phyloP scores from a whole-genome alignment of 2,113 vertebrate genomes.

The Illadopsis cleaveri region DNA sequence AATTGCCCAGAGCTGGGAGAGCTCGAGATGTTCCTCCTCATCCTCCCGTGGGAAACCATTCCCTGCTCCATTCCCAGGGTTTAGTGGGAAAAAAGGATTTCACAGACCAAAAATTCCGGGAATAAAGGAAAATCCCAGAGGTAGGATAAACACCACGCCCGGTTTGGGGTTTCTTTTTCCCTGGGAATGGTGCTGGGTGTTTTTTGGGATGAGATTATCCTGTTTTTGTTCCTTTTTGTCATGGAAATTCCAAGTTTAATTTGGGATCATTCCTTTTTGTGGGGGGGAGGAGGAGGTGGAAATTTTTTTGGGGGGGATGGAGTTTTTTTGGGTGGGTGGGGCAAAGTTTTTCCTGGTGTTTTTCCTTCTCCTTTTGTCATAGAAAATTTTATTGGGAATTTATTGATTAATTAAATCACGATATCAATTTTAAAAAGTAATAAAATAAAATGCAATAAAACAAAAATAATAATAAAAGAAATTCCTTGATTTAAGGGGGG shows the following conservation, averaged over 20 bases:
- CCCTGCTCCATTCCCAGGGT: background rate
- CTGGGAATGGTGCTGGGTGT: background rate
- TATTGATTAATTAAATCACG: background rate
- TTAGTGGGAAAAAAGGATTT: background rate
- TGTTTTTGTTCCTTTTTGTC: background rate
- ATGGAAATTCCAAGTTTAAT: background rate
- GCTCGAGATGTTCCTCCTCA: background rate
- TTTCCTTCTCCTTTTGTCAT: background rate
- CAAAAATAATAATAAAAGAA: no score
- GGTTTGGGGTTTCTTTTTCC: background rate
- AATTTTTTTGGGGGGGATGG: accelerated
- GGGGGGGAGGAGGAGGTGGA: accelerated
- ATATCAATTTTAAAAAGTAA: background rate
- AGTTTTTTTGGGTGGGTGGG: background rate
- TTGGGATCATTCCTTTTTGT: background rate
- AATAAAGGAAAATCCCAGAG: background rate
- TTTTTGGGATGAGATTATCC: background rate
- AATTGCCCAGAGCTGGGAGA: accelerated
- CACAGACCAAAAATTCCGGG: background rate
- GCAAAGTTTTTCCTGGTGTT: background rate
- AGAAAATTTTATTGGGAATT: background rate
- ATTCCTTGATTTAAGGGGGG: background rate
- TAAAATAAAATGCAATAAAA: no score
- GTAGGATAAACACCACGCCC: accelerated
- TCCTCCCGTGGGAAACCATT: background rate